Evolutionary conservation across 2,888 invertebrate species (phyloP), one percentile per base, ranked within the genome.

Genomic region (Perdita meconis): DNA sequence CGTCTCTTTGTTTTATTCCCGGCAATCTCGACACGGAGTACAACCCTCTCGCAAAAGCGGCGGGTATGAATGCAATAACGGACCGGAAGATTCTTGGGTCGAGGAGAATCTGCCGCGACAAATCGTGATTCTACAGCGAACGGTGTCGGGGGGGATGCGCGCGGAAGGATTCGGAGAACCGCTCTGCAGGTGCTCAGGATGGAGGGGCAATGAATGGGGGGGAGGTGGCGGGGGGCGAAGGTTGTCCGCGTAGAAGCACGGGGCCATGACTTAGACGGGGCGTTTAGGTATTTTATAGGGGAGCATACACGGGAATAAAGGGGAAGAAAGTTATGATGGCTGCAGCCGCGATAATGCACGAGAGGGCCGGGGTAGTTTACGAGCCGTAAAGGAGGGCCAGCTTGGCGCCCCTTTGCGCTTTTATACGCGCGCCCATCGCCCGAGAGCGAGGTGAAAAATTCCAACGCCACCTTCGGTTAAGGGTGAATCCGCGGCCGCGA

Each of bases 251-350:
- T 51, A 65, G 42, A 69, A 76, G 68, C 44, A 10, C 57, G 8
- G 38, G n/a, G 40, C 56, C 36, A n/a, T 71, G 82, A 84, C 81
- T 82, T 84, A 80, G 84, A 50, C 66, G 59, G 61, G 55, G 47
- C 82, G 80, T 80, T 84, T 80, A 80, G 77, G 82, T 83, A 87
- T 81, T 87, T 88, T 86, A 88, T 86, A 84, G 83, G 59, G 74
- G 78, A 73, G 67, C 78, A 81, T 86, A 84, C 82, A 81, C 79
- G 69, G 73, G 84, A 87, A 87, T 88, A 88, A 88, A 89, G 79
- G 81, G 78, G 74, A 81, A 81, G 70, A 80, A 88, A 88, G 88
- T 88, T 89, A 89, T 87, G 86, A 87, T 80, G 71, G 81, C 69
- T 70, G 80, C 81, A 79, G 76, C 79, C 74, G 67, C 66, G 80